These are phyloP conservation scores for Lysiphlebus fabarum DNA, from an alignment of 1,140 invertebrate species.

Conservation along the genomic window DNA sequence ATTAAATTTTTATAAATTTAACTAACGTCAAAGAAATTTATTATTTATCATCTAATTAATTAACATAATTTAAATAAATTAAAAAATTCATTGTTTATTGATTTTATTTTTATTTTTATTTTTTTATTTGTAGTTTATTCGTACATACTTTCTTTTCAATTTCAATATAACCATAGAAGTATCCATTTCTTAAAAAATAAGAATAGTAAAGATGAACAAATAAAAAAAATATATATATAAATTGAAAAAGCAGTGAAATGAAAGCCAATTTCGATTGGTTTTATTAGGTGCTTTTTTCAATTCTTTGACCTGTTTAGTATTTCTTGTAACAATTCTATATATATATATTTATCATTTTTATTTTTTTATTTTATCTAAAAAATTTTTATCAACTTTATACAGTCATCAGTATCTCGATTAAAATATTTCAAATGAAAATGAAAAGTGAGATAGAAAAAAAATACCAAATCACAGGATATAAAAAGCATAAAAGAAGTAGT, in stretches of 20 bases:
- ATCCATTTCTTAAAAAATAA: not conserved
- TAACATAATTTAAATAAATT: too few species aligned
- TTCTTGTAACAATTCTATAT: constrained; percentile 26
- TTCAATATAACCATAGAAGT: constrained; percentile 2
- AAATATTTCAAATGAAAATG: not conserved
- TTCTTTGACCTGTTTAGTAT: constrained; percentile 33
- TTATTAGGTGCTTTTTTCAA: constrained; percentile 39
- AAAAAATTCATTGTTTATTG: too few species aligned
- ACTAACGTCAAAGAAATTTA: too few species aligned
- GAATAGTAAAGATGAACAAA: not conserved
- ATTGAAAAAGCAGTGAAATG: constrained; percentile 30
- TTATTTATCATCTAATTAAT: too few species aligned
- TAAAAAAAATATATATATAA: not conserved
- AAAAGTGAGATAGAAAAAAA: not conserved
- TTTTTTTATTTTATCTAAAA: constrained; percentile 3
- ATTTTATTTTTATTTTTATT: too few species aligned
- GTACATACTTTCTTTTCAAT: not conserved
- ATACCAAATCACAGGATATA: not conserved
- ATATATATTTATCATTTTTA: too few species aligned
- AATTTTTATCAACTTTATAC: constrained; percentile 14
- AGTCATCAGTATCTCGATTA: not conserved
- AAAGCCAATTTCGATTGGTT: constrained; percentile 46
- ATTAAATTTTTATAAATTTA: too few species aligned
- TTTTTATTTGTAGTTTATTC: not conserved
- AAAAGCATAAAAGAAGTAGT: constrained; percentile 8